These are phyloP conservation scores for Cheilosia scutellata DNA, from an alignment of 2,888 invertebrate species.

Conservation along the genomic window DNA sequence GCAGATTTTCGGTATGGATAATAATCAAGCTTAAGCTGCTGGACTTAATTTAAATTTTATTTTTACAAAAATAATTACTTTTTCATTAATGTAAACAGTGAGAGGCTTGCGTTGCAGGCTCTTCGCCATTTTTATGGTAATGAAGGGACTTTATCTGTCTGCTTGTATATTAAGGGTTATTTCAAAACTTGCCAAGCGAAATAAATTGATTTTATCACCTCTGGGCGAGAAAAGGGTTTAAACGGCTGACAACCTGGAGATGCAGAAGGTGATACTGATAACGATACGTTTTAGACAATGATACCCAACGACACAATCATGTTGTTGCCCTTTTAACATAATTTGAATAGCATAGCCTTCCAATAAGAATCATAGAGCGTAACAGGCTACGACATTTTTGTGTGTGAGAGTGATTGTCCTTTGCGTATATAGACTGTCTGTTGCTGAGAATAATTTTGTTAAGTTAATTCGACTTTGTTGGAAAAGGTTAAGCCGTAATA, in stretches of 20 bases:
- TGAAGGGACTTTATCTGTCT: slow-evolving; percentile 5
- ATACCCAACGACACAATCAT: slow-evolving; percentile 2
- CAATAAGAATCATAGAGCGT: neutral
- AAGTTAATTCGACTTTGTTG: no score
- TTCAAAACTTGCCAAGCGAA: neutral
- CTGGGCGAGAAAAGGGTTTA: slow-evolving; percentile 16
- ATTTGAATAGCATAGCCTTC: neutral
- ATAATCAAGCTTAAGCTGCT: neutral
- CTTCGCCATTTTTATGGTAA: neutral
- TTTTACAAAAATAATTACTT: slow-evolving; percentile 1
- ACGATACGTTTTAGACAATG: neutral
- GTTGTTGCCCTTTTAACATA: slow-evolving; percentile 27
- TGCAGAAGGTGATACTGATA: slow-evolving; percentile 6
- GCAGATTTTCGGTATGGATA: neutral
- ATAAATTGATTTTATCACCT: slow-evolving; percentile 38
- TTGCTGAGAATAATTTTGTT: no score
- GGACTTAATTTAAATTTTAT: neutral
- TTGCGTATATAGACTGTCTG: no score
- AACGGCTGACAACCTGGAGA: neutral
- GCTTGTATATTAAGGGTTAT: neutral
- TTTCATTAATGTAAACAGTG: neutral
- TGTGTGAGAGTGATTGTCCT: no score
- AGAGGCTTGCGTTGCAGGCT: neutral
- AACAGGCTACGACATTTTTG: neutral
- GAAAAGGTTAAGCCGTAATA: no score